Percentiles rank a stretch among this genome's conserved stretches.
These are phyloP conservation scores for Collichthys lucidus DNA, from an alignment of 2,113 vertebrate species.

Conservation along the genomic window DNA sequence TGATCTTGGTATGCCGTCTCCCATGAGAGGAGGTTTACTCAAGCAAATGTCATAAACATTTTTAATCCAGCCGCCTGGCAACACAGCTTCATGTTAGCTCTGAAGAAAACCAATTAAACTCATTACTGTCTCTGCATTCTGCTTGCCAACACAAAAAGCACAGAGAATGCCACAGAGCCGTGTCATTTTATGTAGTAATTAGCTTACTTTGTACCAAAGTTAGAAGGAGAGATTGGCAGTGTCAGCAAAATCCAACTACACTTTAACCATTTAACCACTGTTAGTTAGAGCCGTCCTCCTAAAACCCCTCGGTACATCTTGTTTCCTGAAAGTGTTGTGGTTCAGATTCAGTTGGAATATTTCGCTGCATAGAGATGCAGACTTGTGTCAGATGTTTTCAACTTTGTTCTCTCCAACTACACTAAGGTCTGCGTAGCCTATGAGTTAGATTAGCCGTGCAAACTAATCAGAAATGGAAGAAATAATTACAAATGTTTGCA, in stretches of 20 bases:
- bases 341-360: background rate
- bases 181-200: slow-evolving; percentile 43
- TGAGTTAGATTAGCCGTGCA: background rate
- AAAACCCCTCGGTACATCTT: background rate
- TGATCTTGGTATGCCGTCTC: slow-evolving; percentile 33
- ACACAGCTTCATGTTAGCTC: slow-evolving; percentile 51
- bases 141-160: slow-evolving; percentile 58
- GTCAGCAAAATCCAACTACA: slow-evolving; percentile 34
- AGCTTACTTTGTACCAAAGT: slow-evolving; percentile 54
- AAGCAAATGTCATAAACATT: slow-evolving; percentile 38
- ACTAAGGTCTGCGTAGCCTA: background rate
- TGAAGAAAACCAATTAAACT: slow-evolving; percentile 73
- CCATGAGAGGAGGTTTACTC: slow-evolving; percentile 32
- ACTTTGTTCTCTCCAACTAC: background rate
- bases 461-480: background rate
- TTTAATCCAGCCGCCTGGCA: slow-evolving; percentile 67
- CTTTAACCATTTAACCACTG: slow-evolving; percentile 4
- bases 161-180: slow-evolving; percentile 55
- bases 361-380: background rate
- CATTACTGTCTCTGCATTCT: slow-evolving; percentile 64
- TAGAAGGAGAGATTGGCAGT: slow-evolving; percentile 26
- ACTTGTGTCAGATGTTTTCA: background rate
- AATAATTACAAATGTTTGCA: background rate
- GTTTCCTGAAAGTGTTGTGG: background rate
- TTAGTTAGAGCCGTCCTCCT: background rate